A percentile compares a stretch with the other conserved stretches of the same genome.
Evolutionary conservation across 2,888 invertebrate genomes (phyloP).

Genomic region (Drosophila phalerata): DNA sequence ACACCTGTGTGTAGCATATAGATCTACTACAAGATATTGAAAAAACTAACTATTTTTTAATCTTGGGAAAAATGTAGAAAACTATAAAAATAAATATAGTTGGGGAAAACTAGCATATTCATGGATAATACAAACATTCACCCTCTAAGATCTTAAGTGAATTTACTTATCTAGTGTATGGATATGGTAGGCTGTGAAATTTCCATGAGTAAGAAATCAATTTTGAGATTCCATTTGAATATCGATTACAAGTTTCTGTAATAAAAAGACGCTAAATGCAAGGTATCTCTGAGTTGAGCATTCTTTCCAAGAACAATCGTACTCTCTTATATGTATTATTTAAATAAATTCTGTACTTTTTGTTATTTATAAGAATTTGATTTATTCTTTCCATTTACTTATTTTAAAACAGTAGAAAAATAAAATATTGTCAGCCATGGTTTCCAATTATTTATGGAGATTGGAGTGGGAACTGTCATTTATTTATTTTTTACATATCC

Average conservation of each 20-base stretch:
- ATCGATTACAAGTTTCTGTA: too few species aligned
- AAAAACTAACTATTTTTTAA: neutral
- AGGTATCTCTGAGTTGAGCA: neutral
- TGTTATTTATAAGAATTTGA: neutral
- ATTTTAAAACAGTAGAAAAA: neutral
- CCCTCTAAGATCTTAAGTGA: neutral
- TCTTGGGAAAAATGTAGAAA: neutral
- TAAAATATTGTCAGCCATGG: neutral
- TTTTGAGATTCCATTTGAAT: too few species aligned
- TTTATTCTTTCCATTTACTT: neutral
- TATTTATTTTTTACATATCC: neutral
- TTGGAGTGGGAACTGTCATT: neutral
- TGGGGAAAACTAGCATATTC: neutral
- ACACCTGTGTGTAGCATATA: slow-evolving; percentile 4
- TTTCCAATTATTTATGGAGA: neutral
- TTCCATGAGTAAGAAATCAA: too few species aligned
- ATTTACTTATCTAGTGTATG: neutral
- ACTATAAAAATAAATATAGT: neutral
- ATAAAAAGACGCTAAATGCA: too few species aligned
- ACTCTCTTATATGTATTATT: too few species aligned
- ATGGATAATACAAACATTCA: neutral
- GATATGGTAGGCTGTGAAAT: neutral
- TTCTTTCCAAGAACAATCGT: too few species aligned
- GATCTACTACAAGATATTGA: neutral
- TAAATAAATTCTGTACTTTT: neutral